These are phyloP conservation scores for Numenius arquata DNA, from an alignment of 2,113 vertebrate species.

Conservation along the genomic window DNA sequence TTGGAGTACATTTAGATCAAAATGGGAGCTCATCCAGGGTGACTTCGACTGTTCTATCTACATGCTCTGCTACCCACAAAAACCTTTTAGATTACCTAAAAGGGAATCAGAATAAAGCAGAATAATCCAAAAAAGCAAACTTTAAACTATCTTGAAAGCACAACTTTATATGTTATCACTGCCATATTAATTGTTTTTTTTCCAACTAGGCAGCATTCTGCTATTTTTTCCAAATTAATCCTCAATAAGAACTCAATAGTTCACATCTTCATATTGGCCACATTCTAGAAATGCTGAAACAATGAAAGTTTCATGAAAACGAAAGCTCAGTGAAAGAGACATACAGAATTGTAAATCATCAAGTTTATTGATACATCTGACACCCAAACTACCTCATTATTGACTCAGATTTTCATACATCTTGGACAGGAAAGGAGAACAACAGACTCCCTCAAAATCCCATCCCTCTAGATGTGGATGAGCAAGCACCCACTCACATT, in stretches of 20 bases:
- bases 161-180: neutral
- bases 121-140: neutral
- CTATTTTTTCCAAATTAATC: neutral
- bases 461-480: neutral
- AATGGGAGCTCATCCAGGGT: neutral
- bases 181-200: neutral
- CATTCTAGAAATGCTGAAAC: neutral
- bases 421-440: neutral
- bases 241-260: neutral
- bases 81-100: neutral
- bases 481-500: neutral
- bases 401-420: neutral
- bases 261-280: neutral
- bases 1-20: neutral
- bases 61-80: neutral
- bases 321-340: no score
- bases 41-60: neutral
- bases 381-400: neutral
- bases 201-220: neutral
- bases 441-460: neutral
- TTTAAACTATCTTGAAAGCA: neutral
- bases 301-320: no score
- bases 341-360: neutral
- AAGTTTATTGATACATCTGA: neutral
- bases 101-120: no score